Base-by-base conservation (phyloP, 1,140 invertebrate species). In the Drosophila paulistorum region DNA sequence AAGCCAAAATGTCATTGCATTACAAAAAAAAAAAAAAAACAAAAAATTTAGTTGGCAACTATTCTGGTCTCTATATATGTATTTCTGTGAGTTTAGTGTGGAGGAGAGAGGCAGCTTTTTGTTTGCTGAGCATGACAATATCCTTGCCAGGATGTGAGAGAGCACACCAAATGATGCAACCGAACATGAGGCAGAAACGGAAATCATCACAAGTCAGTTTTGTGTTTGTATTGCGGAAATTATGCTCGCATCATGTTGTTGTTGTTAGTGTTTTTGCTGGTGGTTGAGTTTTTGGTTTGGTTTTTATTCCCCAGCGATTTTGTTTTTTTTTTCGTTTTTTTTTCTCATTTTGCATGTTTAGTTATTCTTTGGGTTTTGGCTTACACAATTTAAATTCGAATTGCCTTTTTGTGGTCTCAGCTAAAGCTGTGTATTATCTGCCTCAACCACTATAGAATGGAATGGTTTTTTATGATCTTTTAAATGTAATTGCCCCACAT, bases 401-500 rank as follows among this genome's bases (percentile, higher is more conserved):
- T 81, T 63, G 66, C 35, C 58, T 75, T 68, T 71, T 55, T 37
- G 64, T 55, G 69, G 20, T 30, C 65, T 5, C 58, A 35, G 57
- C 68, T 65, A 51, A 51, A 73, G 48, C 58, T 60, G 59, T 37
- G 77, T 39, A 64, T 71, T 78, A 80, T 80, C 82, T 81, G 57
- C 62, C 35, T 37, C 68, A 58, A 54, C 45, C 17, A 51, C 17
- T 9, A 9, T 20, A 7, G n/a, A 45, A 45, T 45, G 42, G 42
- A 51, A 51, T 23, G 45, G 45, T 51, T 17, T 81, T 86, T 87
- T 82, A 87, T 79, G 79, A 68, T 77, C 71, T 73, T 86, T 85
- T 82, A 81, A 87, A 81, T 76, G 79, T 86, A 86, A 86, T 87
- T 86, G 79, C 72, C 74, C 72, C 65, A 72, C 82, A 81, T 86